phyloP scores from a whole-genome alignment of 2,888 invertebrate genomes.

The Temnothorax ravouxi region DNA sequence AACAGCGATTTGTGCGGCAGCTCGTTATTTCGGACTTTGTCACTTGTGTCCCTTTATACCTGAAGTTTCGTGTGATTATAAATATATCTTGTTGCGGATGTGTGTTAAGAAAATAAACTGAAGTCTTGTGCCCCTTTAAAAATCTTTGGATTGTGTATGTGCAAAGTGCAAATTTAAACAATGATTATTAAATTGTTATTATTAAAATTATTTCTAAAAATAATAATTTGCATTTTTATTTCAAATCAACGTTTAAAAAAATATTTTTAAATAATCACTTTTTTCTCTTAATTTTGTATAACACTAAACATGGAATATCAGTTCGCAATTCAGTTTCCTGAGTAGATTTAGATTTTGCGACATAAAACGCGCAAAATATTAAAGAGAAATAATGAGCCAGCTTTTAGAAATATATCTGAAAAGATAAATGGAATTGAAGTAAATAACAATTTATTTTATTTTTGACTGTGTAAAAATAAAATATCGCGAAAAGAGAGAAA shows the following conservation, averaged over 20 bases:
- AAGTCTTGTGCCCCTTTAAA: background rate
- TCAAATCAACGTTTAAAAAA: no score
- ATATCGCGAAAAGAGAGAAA: background rate
- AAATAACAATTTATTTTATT: background rate
- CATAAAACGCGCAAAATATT: background rate
- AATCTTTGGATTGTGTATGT: background rate
- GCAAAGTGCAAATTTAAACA: slow-evolving; percentile 8
- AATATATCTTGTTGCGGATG: background rate
- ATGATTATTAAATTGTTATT: background rate
- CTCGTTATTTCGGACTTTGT: background rate
- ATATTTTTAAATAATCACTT: background rate
- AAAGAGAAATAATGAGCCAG: background rate
- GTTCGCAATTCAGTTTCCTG: background rate
- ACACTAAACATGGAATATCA: background rate
- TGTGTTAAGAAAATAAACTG: background rate
- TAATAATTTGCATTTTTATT: background rate
- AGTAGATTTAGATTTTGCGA: background rate
- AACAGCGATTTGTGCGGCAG: background rate
- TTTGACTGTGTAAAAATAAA: background rate
- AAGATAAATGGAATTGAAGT: background rate
- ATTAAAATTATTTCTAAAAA: background rate
- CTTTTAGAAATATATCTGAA: background rate
- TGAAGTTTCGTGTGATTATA: background rate
- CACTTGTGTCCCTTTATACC: background rate
- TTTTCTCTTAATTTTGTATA: background rate